Evolutionary conservation across 2,113 vertebrate species (phyloP), one percentile per base, ranked within the genome.

Genomic region (Phodopus roborovskii): DNA sequence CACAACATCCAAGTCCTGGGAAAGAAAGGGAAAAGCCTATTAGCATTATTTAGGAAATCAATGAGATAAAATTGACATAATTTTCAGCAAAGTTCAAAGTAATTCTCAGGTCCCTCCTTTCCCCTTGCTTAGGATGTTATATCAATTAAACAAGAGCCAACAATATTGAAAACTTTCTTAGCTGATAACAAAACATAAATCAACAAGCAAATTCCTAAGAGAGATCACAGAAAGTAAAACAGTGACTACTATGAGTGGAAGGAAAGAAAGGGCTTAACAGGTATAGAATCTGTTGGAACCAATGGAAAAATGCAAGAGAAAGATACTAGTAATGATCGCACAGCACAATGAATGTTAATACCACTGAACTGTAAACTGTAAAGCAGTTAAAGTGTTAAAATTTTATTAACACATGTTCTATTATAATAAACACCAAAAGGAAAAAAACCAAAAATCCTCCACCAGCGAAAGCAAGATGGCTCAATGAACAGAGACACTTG

Each of bases 1-100:
- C 96, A 99, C 99, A 97, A 99, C 99, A 62, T 99, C 99, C 98
- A 99, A 98, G 97, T 99, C 99, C 99, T 99, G 95, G 33, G 60
- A 81, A 95, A 94, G 58, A 86, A 50, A 96, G 74, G 96, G 0
- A 90, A n/a, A 0, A 50, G 33, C 81, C 94, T 26, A 4, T 77
- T n/a, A 97, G 91, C 24, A 82, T 83, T 36, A 90, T 1, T 16
- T 42, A 92, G 10, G 36, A 30, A 91, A 90, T 13, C 33, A 70
- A 16, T 58, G 56, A 77, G 50, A 77, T 93, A 22, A 30, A 86
- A 45, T 1, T 39, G 9, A 50, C 11, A 64, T 30, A 42, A 28
- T 74, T 87, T 83, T 88, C 53, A 93, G 39, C 26, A 96, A 90
- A 75, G 20, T 30, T 87, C 89, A 78, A 82, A 70, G 62, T 36